Conservation (phyloP, 1,140 invertebrate species). For the Drosophila dunni region DNA sequence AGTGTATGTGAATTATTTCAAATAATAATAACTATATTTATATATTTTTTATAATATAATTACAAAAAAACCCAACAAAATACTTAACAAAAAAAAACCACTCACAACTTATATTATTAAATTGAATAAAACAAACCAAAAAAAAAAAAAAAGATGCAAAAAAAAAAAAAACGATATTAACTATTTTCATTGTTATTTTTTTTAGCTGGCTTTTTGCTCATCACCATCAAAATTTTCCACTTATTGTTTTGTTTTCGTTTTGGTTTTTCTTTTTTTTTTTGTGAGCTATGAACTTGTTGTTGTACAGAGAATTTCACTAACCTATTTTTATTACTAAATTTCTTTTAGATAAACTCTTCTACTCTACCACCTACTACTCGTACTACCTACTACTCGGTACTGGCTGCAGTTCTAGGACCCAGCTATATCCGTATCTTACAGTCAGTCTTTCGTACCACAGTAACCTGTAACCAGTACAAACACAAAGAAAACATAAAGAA, state of each 20-base stretch:
- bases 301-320: conserved; percentile 79
- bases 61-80: conserved; percentile 38
- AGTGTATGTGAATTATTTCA: conserved; percentile 48
- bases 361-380: conserved; percentile 73
- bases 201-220: conserved; percentile 46
- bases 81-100: conserved; percentile 28
- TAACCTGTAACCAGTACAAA: conserved; percentile 31
- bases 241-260: conserved; percentile 37
- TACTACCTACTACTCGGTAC: conserved; percentile 72
- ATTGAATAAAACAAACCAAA: conserved; percentile 66
- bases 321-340: conserved; percentile 84
- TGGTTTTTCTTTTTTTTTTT: conserved; percentile 33
- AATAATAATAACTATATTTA: conserved; percentile 41
- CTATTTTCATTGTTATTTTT: conserved; percentile 37
- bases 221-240: conserved; percentile 26
- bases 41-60: conserved; percentile 46
- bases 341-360: conserved; percentile 81
- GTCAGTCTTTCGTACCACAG: conserved; percentile 26
- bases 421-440: conserved; percentile 47
- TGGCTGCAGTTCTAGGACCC: conserved; percentile 55
- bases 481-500: conserved; percentile 4
- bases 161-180: conserved; percentile 46
- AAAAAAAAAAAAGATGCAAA: conserved; percentile 43
- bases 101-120: conserved; percentile 61
- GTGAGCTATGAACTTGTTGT: conserved; percentile 13